These are phyloP conservation scores for Egretta garzetta DNA, from an alignment of 2,113 vertebrate genomes.

Conservation along the genomic window DNA sequence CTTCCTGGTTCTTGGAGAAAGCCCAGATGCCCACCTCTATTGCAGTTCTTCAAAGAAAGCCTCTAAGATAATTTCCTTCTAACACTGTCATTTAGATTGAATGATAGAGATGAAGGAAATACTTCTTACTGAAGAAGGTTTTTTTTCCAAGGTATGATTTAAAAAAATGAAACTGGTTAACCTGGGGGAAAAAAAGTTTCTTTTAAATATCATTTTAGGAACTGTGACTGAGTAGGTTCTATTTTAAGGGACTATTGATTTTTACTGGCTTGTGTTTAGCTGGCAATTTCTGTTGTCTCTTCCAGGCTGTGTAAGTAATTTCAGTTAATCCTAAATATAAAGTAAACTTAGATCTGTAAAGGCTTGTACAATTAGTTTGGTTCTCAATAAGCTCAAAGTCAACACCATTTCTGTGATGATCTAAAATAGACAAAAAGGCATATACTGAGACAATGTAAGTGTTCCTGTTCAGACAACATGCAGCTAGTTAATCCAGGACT, in stretches of 20 bases:
- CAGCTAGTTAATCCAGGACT: background rate
- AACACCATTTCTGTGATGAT: background rate
- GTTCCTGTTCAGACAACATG: background rate
- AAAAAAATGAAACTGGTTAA: background rate
- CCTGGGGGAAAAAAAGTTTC: background rate
- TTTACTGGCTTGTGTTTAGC: background rate
- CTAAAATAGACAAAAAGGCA: background rate
- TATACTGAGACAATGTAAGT: background rate
- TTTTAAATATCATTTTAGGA: background rate
- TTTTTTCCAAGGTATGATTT: background rate
- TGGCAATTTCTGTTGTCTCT: background rate
- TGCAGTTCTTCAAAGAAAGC: background rate
- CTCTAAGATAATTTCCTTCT: background rate
- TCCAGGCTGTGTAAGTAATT: background rate
- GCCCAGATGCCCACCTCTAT: background rate
- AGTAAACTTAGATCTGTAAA: background rate
- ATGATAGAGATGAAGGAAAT: background rate
- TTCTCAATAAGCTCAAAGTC: background rate
- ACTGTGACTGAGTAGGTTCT: background rate
- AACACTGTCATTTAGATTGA: background rate
- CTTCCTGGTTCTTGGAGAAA: background rate
- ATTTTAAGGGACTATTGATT: background rate
- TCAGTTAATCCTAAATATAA: slow-evolving; percentile 4
- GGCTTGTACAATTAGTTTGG: background rate
- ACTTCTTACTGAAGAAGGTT: background rate